Percentiles rank a stretch among this genome's conserved stretches.
phyloP scores from a whole-genome alignment of 2,888 invertebrate genomes.

The Plutella xylostella region DNA sequence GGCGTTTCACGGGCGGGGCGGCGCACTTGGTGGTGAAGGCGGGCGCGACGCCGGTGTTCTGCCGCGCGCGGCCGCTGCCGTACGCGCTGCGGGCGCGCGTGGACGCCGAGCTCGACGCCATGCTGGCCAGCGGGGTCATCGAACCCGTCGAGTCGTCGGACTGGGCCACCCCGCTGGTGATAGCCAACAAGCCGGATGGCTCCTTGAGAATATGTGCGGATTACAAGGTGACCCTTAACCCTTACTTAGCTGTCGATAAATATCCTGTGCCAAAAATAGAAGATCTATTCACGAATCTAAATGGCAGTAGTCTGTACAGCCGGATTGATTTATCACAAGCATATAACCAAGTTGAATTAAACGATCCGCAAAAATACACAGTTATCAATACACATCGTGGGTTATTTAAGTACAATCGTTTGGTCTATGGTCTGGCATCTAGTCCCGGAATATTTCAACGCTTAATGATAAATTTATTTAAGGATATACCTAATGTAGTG shows the following conservation, averaged over 20 bases:
- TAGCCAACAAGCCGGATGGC: neutral
- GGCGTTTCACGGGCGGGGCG: too few species aligned
- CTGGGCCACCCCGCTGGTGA: slow-evolving; percentile 2
- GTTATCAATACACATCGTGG: neutral
- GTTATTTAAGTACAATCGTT: neutral
- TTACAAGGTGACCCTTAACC: slow-evolving; percentile 1
- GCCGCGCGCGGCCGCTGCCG: too few species aligned
- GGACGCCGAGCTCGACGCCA: too few species aligned
- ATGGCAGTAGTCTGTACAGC: neutral
- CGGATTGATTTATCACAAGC: neutral
- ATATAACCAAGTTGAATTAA: neutral
- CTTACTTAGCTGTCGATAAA: neutral
- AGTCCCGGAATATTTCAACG: neutral
- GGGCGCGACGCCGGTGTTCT: too few species aligned
- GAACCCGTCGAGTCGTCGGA: neutral
- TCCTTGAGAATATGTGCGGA: neutral
- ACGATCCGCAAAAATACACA: neutral
- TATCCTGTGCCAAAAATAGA: slow-evolving; percentile 2
- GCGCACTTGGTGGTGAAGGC: too few species aligned
- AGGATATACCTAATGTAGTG: neutral
- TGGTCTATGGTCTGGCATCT: neutral
- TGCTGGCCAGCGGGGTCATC: neutral
- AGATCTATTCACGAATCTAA: neutral
- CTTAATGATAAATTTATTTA: neutral
- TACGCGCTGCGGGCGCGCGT: neutral